phyloP scores from a whole-genome alignment of 2,797 vertebrate species.

The Bovichtus diacanthus region DNA sequence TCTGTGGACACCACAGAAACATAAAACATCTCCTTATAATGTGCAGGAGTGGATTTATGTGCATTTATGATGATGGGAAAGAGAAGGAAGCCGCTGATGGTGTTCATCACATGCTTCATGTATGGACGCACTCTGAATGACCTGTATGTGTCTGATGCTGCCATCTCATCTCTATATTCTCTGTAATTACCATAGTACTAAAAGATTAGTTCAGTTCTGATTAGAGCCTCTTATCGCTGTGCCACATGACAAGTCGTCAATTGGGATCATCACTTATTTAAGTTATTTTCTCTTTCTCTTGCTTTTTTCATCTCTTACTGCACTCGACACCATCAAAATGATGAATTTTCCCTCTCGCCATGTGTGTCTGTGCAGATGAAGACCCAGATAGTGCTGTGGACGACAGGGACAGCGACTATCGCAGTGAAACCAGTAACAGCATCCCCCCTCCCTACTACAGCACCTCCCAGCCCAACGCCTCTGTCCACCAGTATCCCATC shows the following conservation, averaged over 20 bases:
- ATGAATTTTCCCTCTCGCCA: background rate
- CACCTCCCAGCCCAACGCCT: constrained; percentile 96
- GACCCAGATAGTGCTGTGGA: constrained; percentile 96
- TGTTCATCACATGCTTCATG: constrained; percentile 45
- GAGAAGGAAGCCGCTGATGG: constrained; percentile 12
- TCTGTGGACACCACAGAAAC: constrained; percentile 56
- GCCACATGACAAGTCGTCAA: constrained; percentile 5
- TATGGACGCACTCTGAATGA: constrained; percentile 58
- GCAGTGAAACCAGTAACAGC: constrained; percentile 97
- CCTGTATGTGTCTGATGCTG: constrained; percentile 25
- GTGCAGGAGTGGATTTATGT: constrained; percentile 41
- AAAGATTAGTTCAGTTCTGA: constrained; percentile 42
- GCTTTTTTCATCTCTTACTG: background rate
- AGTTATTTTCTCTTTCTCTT: constrained; percentile 3
- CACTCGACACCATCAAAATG: background rate
- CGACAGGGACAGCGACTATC: constrained; percentile 96
- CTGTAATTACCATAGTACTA: constrained; percentile 40
- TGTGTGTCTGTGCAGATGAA: constrained; percentile 84
- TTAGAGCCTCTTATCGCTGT: constrained; percentile 32
- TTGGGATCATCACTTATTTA: constrained; percentile 24
- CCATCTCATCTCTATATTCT: constrained; percentile 50
- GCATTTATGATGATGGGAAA: constrained; percentile 34
- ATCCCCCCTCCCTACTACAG: constrained; percentile 94
- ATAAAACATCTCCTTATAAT: constrained; percentile 30
- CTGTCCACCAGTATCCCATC: constrained; percentile 95